These are phyloP conservation scores for Larimichthys crocea DNA, from an alignment of 2,113 vertebrate genomes.

Conservation along the genomic window DNA sequence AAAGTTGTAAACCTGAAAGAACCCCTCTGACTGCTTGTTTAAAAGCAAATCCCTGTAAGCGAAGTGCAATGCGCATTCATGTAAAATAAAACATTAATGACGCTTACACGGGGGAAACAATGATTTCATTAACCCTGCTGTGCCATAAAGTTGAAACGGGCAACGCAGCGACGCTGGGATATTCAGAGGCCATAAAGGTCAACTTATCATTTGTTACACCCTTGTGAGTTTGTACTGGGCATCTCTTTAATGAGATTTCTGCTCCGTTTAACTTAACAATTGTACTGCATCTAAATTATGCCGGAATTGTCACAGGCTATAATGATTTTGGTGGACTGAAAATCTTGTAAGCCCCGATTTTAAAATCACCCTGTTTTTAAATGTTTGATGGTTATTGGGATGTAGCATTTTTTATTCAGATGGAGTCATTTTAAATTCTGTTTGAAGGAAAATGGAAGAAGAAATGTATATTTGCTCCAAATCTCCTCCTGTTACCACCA, in stretches of 20 bases:
- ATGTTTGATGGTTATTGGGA: not conserved
- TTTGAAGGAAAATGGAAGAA: not conserved
- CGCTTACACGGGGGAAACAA: constrained; percentile 48
- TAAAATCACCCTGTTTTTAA: not conserved
- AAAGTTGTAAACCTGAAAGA: constrained; percentile 11
- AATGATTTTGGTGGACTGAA: constrained; percentile 31
- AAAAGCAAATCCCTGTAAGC: constrained; percentile 23
- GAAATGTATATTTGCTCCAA: not conserved
- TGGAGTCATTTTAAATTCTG: not conserved
- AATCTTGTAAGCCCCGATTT: not conserved
- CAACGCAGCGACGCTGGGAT: constrained; percentile 8
- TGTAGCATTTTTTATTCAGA: not conserved
- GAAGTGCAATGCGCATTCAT: constrained; percentile 12
- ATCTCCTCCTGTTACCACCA: not conserved
- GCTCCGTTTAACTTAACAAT: constrained; percentile 70
- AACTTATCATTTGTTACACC: constrained; percentile 64
- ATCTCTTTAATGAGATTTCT: constrained; percentile 75
- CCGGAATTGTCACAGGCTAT: constrained; percentile 30
- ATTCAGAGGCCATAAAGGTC: constrained; percentile 62
- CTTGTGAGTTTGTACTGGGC: constrained; percentile 47
- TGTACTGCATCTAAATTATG: constrained; percentile 36
- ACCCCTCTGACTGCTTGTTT: not conserved
- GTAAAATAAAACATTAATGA: constrained; percentile 57
- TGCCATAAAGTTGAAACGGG: constrained; percentile 44
- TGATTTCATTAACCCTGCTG: constrained; percentile 51